phyloP scores from a whole-genome alignment of 1,140 invertebrate species.

The Asobara japonica region DNA sequence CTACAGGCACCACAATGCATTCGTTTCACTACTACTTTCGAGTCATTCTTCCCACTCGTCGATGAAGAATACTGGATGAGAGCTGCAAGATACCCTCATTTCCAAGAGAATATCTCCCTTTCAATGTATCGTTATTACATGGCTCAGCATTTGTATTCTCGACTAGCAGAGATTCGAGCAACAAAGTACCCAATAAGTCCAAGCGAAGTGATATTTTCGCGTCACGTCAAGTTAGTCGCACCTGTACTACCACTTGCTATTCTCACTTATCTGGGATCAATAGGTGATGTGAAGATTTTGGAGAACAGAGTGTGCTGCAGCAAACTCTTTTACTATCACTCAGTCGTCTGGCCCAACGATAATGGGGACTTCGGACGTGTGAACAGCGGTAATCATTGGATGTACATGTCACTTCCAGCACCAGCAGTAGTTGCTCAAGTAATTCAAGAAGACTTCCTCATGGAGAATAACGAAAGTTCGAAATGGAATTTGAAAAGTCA shows the following conservation, averaged over 20 bases:
- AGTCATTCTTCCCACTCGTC: neutral
- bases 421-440: neutral
- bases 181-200: neutral
- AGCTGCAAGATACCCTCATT: neutral
- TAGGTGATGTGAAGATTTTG: neutral
- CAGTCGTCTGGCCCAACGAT: neutral
- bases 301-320: no score
- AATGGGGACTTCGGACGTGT: neutral
- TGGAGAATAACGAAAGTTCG: neutral
- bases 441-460: neutral
- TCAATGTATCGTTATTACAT: neutral
- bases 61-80: neutral
- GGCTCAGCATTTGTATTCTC: neutral
- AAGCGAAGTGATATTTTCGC: neutral
- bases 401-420: neutral
- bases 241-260: neutral
- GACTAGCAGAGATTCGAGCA: neutral
- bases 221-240: neutral
- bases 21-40: neutral
- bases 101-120: neutral
- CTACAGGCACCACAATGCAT: no score
- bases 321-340: neutral
- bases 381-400: neutral
- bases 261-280: neutral
- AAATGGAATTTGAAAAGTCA: neutral